phyloP scores from a whole-genome alignment of 2,797 vertebrate genomes.

The Atherinosoma microstoma region DNA sequence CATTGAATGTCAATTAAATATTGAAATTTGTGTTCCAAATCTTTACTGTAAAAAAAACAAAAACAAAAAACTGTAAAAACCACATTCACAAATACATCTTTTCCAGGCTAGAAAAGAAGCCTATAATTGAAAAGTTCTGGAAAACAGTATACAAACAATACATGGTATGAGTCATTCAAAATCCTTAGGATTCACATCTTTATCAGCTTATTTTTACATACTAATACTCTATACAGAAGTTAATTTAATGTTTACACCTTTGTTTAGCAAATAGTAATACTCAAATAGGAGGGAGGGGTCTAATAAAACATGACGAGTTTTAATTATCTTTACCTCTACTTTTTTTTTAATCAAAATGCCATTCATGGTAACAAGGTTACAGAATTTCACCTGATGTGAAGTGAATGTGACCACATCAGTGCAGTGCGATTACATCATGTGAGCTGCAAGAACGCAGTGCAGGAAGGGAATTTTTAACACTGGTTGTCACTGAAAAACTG shows the following conservation, averaged over 20 bases:
- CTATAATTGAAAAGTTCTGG: too few species aligned
- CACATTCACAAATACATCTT: too few species aligned
- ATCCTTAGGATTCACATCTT: background rate
- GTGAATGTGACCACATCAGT: constrained; percentile 24
- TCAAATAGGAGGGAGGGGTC: background rate
- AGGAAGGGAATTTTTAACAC: constrained; percentile 1
- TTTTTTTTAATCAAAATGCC: background rate
- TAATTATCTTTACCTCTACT: background rate
- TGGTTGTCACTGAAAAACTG: constrained; percentile 5
- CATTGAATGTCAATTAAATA: too few species aligned
- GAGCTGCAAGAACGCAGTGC: constrained; percentile 3
- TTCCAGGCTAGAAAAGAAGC: too few species aligned
- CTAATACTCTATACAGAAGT: too few species aligned
- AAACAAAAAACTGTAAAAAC: too few species aligned
- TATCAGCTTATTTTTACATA: too few species aligned
- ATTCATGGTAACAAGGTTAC: constrained; percentile 13
- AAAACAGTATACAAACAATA: too few species aligned
- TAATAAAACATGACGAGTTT: background rate
- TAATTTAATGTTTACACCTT: background rate
- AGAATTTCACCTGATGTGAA: constrained; percentile 14
- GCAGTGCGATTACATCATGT: constrained; percentile 17
- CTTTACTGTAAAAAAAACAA: too few species aligned
- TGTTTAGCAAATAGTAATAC: background rate
- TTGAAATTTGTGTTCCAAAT: too few species aligned
- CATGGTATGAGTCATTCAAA: background rate